Base-by-base conservation (phyloP, 1,140 invertebrate genomes). In the Tetramorium alpestre region DNA sequence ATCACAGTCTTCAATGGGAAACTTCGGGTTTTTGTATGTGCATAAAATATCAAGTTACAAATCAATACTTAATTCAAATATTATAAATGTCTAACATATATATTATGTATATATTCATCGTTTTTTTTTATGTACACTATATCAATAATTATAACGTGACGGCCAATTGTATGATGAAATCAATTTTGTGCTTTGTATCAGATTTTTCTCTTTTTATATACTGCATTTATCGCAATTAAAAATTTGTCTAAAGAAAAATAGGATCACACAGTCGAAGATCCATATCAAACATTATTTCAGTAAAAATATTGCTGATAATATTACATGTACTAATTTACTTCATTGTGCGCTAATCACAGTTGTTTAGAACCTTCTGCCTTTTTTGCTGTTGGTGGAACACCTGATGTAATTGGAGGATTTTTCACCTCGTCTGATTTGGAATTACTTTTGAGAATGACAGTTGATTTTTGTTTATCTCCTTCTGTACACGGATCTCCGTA, bases 281-380 rank as follows among this genome's bases (percentile, higher is more conserved):
- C 51, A 69, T 84, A 87, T 47, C 49, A 58, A 60, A 41, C 72
- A 58, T 76, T 5, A 76, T 64, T 77, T 51, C 47, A 60, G 11
- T 91, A 85, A 87, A 91, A 87, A 87, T 47, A 54, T 86, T 88
- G 47, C 73, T 84, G 25, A 86, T 69, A 88, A 80, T 91, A 80
- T 91, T 88, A 89, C 22, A 91, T 81, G 75, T 54, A 89, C 54
- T 89, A 86, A 87, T 85, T 90, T 69, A 78, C 11, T 91, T 80
- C 18, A 62, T 89, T 91, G 82, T 91, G 82, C 77, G 81, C 38
- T 58, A 56, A 94, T 95, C 92, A 95, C 76, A 95, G 90, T 28
- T 94, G 94, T 82, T 95, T 95, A 22, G 94, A 94, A 76, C 94
- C 94, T 91, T 95, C 93, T 3, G 94, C 88, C 76, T 95, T 95